Base-by-base conservation (phyloP, 2,113 vertebrate species). In the Oncorhynchus gorbuscha region DNA sequence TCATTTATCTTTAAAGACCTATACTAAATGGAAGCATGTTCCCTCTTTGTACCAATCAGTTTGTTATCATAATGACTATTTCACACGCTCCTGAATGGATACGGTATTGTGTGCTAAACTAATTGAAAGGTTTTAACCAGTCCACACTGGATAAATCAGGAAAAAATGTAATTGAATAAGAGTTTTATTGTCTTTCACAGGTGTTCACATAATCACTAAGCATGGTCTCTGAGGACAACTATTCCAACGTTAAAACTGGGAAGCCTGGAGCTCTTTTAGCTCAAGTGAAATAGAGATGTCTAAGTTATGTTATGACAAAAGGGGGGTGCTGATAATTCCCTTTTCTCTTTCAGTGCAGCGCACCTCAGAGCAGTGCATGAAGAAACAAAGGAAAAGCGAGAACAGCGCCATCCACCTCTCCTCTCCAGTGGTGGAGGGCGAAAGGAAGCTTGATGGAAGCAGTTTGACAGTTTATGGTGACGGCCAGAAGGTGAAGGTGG, bases 1-100 rank as follows among this genome's bases (percentile, higher is more conserved):
- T 87, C 84, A 87, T 88, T 86, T 86, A 86, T 90, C 85, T 77
- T 84, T 24, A 55, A 71, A 81, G 75, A 48, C 76, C 62, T 70
- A 28, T 5, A 20, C 45, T 75, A 82, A 88, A 86, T 78, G 83
- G 79, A 79, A 73, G 79, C 70, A 68, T 74, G 59, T 84, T 76
- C 67, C 83, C 39, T 58, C 28, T 76, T 76, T 55, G n/a, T 59
- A 69, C 24, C 16, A 51, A 28, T 32, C 28, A 28, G 55, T 16
- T 69, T 32, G 18, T 72, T 79, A 48, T 79, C 75, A 16, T 26
- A 39, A n/a, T 72, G 59, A 72, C 26, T 3, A 69, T 28, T 72
- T 30, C 14, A 7, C 72, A 72, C 3, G 1, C 51, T 55, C 51
- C 51, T 55, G 5, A 55, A 55, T 55, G 51, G 14, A 18, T 13